Base-by-base conservation (phyloP, 1,140 invertebrate species). In the Pomacea maculata region DNA sequence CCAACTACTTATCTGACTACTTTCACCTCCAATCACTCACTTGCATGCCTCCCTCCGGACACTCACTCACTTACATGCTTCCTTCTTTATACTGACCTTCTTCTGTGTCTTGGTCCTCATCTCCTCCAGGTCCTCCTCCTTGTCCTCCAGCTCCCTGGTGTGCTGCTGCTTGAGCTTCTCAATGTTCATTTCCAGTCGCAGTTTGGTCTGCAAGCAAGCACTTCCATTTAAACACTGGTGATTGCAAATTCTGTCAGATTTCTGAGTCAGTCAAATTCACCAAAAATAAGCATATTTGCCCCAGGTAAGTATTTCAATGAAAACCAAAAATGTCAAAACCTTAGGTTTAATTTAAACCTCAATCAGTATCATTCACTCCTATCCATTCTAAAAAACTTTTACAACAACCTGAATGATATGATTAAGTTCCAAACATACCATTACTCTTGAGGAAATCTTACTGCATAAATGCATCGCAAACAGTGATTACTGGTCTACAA, bases 121-220 rank as follows among this genome's bases (percentile, higher is more conserved):
- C 85, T 98, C 97, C 88, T 99, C 97, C 84, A 98, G 93, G 89
- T 99, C 97, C 84, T 98, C 96, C 85, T 98, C 97, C 25, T 96
- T 93, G 82, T 96, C 95, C 75, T 96, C 95, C 70, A 97, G 93
- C 88, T 98, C 97, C 79, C 96, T 94, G 1, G 95, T 93, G 84
- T 96, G 94, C 78, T 91, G 87, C 88, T 98, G 98, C 17, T 96
- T 94, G 90, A 96, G 94, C 83, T 97, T 96, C 91, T 98, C 97
- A 76, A 98, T 92, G 54, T 95, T 94, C 97, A 98, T 98, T 89
- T 98, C 97, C 65, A 98, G 92, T 0, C 96, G 93, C 12, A 98
- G 92, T 90, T 98, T 98, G 3, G 96, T 95, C 89, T 92, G 84
- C 21, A 87, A 86, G 83, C 3, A 79, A 65, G 80, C 64, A 70